phyloP scores from a whole-genome alignment of 2,888 invertebrate genomes.

The Ptilodon capucinus region DNA sequence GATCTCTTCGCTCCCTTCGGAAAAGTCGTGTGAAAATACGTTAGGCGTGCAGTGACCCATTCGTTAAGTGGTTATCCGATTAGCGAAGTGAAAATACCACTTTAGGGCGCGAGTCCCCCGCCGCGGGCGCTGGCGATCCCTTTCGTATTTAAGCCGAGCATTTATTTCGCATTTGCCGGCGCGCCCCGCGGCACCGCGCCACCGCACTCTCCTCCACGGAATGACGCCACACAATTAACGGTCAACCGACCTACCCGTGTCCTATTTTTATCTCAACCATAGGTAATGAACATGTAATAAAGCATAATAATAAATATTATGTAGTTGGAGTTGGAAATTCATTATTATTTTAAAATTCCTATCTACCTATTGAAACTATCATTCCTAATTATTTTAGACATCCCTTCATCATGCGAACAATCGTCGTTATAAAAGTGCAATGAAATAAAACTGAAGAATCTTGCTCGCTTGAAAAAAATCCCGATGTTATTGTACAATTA shows the following conservation, averaged over 20 bases:
- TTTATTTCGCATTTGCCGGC: slow-evolving; percentile 80
- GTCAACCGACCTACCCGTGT: slow-evolving; percentile 55
- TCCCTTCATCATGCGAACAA: slow-evolving; percentile 2
- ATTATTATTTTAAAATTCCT: not conserved
- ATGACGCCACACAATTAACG: slow-evolving; percentile 66
- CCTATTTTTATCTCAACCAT: slow-evolving; percentile 31
- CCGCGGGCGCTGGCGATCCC: slow-evolving; percentile 75
- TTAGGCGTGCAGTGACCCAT: slow-evolving; percentile 82
- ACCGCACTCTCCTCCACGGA: slow-evolving; percentile 47
- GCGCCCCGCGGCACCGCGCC: slow-evolving; percentile 60
- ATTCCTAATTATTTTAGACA: not conserved
- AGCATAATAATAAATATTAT: too few relatives aligned
- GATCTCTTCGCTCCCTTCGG: slow-evolving; percentile 67
- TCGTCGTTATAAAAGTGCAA: slow-evolving; percentile 28
- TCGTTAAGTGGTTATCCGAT: slow-evolving; percentile 84
- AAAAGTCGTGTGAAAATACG: slow-evolving; percentile 82
- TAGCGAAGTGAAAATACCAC: slow-evolving; percentile 84
- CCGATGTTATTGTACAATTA: slow-evolving; percentile 69
- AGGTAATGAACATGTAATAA: too few relatives aligned
- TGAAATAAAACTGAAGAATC: slow-evolving; percentile 38
- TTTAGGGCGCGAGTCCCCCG: slow-evolving; percentile 79
- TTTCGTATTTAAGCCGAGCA: slow-evolving; percentile 78
- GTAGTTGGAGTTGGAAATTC: not conserved
- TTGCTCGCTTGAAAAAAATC: slow-evolving; percentile 38
- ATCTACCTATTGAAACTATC: not conserved